Conservation (phyloP, 2,797 vertebrate species). For the Pagetopsis macropterus region DNA sequence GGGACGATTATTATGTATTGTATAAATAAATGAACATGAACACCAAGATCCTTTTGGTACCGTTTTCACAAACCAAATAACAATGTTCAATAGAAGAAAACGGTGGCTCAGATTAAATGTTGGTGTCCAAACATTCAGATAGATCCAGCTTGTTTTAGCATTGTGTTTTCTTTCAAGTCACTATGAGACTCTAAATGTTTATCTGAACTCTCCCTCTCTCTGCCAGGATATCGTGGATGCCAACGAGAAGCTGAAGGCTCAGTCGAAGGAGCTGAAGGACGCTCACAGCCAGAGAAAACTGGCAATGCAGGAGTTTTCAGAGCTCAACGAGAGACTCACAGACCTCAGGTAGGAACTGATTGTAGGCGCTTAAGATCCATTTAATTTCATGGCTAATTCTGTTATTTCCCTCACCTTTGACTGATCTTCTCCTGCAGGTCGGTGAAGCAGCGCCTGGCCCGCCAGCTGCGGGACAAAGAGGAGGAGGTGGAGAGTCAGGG, state of each 20-base stretch:
- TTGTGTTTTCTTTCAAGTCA: neutral
- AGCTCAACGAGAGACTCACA: constrained; percentile 95
- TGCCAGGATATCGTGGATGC: constrained; percentile 72
- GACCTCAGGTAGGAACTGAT: constrained; percentile 89
- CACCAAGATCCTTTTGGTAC: too few relatives aligned
- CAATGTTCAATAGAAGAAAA: neutral
- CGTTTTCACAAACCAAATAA: neutral
- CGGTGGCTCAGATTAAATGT: neutral
- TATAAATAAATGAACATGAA: too few relatives aligned
- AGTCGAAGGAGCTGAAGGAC: constrained; percentile 98
- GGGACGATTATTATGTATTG: too few relatives aligned
- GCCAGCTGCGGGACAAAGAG: constrained; percentile 97
- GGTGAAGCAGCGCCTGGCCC: constrained; percentile 91
- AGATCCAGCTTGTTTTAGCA: neutral
- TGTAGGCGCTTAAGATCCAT: neutral
- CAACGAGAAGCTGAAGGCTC: constrained; percentile 83
- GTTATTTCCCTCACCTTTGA: neutral
- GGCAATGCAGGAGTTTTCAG: constrained; percentile 97
- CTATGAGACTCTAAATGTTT: neutral
- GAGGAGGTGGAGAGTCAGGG: constrained; percentile 94
- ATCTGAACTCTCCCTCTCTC: neutral
- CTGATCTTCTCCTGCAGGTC: constrained; percentile 57
- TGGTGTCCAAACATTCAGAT: neutral
- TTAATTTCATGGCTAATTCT: neutral
- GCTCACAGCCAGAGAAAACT: constrained; percentile 96